phyloP scores from a whole-genome alignment of 2,113 vertebrate genomes.

The Brienomyrus brachyistius region DNA sequence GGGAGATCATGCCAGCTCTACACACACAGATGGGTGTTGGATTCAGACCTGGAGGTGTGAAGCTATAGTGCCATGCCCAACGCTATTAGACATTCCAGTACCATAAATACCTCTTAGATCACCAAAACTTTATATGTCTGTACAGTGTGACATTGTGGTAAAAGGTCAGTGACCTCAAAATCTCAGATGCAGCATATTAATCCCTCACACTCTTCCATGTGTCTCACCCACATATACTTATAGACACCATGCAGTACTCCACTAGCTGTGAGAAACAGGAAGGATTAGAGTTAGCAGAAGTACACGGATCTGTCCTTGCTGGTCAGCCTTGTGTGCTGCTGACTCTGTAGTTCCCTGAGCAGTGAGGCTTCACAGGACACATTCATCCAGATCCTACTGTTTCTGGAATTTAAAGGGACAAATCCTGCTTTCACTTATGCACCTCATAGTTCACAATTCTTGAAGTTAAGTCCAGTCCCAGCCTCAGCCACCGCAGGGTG shows the following conservation, averaged over 20 bases:
- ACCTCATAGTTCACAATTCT: neutral
- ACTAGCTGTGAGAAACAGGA: neutral
- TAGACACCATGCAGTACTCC: neutral
- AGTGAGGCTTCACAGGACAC: neutral
- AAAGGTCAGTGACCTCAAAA: neutral
- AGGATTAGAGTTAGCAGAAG: neutral
- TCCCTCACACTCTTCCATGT: neutral
- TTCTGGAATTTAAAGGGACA: neutral
- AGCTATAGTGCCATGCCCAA: neutral
- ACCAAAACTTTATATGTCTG: neutral
- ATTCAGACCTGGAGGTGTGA: neutral
- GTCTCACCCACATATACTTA: neutral
- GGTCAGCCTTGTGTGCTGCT: neutral
- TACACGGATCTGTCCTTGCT: neutral
- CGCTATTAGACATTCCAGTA: neutral
- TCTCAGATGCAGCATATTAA: neutral
- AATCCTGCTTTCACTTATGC: neutral
- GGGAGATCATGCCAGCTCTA: neutral
- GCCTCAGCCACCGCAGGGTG: neutral
- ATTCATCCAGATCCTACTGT: neutral
- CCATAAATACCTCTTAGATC: neutral
- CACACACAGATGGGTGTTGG: neutral
- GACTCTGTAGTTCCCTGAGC: neutral
- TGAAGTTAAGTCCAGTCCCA: neutral
- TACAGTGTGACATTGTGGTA: neutral